phyloP scores from a whole-genome alignment of 2,113 vertebrate genomes.

The Stigmatopora nigra region DNA sequence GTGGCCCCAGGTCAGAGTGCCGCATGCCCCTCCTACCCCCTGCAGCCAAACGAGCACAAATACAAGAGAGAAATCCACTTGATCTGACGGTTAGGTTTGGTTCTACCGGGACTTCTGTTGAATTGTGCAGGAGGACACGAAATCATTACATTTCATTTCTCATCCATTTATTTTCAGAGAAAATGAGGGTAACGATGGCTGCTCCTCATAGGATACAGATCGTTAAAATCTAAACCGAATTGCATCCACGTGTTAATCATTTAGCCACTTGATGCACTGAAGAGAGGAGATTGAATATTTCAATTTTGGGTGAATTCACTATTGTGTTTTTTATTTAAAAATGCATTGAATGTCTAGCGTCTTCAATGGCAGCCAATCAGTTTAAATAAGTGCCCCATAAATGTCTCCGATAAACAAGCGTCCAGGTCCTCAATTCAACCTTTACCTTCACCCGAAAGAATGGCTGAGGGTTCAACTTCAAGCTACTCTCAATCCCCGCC shows the following conservation, averaged over 20 bases:
- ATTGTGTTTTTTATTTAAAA: background rate
- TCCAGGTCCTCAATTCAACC: background rate
- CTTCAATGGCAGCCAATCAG: too few species aligned
- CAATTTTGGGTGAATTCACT: background rate
- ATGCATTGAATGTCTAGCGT: too few species aligned
- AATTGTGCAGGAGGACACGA: background rate
- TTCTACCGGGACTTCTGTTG: background rate
- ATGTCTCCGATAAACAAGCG: background rate
- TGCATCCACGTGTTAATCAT: background rate
- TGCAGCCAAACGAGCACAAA: constrained; percentile 70
- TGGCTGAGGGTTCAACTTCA: constrained; percentile 50
- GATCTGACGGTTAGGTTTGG: constrained; percentile 57
- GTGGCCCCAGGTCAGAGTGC: constrained; percentile 72
- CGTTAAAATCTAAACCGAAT: background rate
- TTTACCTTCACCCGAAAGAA: constrained; percentile 3
- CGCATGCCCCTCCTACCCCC: constrained; percentile 58
- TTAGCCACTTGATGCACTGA: background rate
- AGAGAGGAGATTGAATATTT: background rate
- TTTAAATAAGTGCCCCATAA: too few species aligned
- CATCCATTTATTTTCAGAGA: background rate
- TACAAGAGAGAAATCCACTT: constrained; percentile 69
- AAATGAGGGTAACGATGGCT: background rate
- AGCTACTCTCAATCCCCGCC: constrained; percentile 44
- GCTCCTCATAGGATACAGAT: background rate
- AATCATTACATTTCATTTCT: background rate